Evolutionary conservation across 2,113 vertebrate species (phyloP).

Genomic region (Regulus satrapa): DNA sequence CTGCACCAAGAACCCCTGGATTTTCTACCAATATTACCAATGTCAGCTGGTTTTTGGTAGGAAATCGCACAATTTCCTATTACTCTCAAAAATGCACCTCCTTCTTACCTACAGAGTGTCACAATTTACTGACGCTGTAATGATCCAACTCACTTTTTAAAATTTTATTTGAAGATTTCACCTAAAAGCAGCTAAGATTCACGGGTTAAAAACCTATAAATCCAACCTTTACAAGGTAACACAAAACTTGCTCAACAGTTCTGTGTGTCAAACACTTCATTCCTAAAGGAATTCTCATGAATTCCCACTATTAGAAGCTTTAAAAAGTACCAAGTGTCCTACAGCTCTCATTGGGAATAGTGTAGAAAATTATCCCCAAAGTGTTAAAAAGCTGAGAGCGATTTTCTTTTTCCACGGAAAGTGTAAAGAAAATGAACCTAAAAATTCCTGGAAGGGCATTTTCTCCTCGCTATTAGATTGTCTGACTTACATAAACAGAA

Average conservation of each 20-base stretch:
- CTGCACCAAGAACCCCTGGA: background rate
- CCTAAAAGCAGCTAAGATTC: background rate
- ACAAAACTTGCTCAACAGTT: background rate
- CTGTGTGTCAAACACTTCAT: background rate
- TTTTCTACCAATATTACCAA: background rate
- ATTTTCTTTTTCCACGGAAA: background rate
- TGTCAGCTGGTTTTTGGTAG: background rate
- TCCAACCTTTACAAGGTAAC: background rate
- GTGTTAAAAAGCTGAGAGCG: background rate
- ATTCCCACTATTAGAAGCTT: background rate
- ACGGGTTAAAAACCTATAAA: background rate
- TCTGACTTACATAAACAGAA: background rate
- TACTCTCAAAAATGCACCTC: background rate
- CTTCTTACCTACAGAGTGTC: background rate
- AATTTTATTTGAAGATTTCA: background rate
- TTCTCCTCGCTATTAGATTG: background rate
- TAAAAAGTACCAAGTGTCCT: background rate
- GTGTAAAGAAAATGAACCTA: background rate
- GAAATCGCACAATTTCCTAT: background rate
- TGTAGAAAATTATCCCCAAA: background rate
- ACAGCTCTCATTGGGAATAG: fast-evolving
- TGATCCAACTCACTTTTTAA: background rate
- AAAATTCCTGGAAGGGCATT: background rate
- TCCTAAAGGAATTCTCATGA: background rate
- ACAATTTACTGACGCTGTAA: too few species aligned